phyloP scores from a whole-genome alignment of 2,113 vertebrate genomes.

The Equus przewalskii region DNA sequence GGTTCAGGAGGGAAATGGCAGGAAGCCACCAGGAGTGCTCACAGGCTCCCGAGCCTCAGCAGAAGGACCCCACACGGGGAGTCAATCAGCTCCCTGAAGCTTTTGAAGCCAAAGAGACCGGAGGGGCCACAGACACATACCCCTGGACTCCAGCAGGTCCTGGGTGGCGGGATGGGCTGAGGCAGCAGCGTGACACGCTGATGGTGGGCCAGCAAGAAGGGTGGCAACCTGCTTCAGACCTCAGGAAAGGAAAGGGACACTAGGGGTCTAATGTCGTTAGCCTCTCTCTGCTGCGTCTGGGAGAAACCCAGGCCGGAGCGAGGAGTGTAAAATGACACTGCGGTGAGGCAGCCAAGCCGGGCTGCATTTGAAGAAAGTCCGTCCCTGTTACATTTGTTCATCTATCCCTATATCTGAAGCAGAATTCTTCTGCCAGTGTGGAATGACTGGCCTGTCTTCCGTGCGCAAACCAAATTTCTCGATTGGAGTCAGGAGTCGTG shows the following conservation, averaged over 20 bases:
- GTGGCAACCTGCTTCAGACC: neutral
- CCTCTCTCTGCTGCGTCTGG: neutral
- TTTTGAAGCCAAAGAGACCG: conserved; percentile 51
- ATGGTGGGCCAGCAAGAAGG: neutral
- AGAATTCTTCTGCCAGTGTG: neutral
- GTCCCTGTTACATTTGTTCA: neutral
- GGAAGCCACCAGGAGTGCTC: neutral
- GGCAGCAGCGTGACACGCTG: neutral
- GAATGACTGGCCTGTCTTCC: neutral
- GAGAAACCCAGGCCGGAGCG: neutral
- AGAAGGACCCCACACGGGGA: conserved; percentile 20
- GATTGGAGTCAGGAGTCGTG: neutral
- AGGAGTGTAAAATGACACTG: neutral
- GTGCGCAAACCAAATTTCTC: neutral
- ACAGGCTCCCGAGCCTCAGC: neutral
- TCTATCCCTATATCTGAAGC: neutral
- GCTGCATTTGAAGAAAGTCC: neutral
- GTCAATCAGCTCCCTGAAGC: conserved; percentile 24
- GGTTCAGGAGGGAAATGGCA: neutral
- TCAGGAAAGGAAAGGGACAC: neutral
- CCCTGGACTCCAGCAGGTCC: neutral
- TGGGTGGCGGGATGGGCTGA: neutral
- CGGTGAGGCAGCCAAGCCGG: neutral
- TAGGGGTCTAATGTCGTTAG: neutral
- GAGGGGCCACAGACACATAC: neutral